These are phyloP conservation scores for Loris lydekkerianus DNA, from an alignment of 2,797 vertebrate species.

Conservation along the genomic window DNA sequence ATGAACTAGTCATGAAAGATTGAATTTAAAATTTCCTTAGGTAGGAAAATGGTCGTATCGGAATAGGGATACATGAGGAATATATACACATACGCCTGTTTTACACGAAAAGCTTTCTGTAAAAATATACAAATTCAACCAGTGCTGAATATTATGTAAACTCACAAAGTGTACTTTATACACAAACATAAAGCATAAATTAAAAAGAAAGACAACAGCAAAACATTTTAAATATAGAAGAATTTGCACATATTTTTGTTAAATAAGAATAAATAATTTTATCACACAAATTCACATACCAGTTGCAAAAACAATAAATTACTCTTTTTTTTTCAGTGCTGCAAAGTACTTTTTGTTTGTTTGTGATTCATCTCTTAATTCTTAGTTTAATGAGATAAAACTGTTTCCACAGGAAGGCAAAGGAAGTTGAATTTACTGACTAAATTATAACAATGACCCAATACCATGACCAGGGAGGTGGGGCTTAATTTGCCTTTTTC, in stretches of 20 bases:
- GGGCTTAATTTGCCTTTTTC: slow-evolving; percentile 4
- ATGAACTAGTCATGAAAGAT: slow-evolving; percentile 52
- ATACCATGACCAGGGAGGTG: background rate
- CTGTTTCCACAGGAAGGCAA: slow-evolving; percentile 90
- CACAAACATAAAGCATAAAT: slow-evolving; percentile 90
- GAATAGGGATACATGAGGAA: slow-evolving; percentile 68
- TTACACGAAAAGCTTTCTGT: slow-evolving; percentile 86
- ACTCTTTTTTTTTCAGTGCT: slow-evolving; percentile 95
- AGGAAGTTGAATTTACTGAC: slow-evolving; percentile 71
- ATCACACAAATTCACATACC: slow-evolving; percentile 95
- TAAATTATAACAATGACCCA: slow-evolving; percentile 40
- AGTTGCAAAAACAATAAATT: slow-evolving; percentile 99
- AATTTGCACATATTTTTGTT: slow-evolving; percentile 94
- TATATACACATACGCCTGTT: slow-evolving; percentile 73
- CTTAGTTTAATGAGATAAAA: slow-evolving; percentile 86
- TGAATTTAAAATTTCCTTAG: slow-evolving; percentile 76
- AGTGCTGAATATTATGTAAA: slow-evolving; percentile 90
- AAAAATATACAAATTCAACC: slow-evolving; percentile 88
- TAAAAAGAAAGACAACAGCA: slow-evolving; percentile 88
- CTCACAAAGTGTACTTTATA: slow-evolving; percentile 89
- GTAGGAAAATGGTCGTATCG: slow-evolving; percentile 76
- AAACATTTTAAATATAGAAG: slow-evolving; percentile 94
- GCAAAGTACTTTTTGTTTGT: slow-evolving; percentile 83
- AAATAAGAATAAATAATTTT: slow-evolving; percentile 99
- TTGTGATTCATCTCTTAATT: slow-evolving; percentile 85